Base-by-base conservation (phyloP, 2,113 vertebrate genomes). In the Azemiops feae region DNA sequence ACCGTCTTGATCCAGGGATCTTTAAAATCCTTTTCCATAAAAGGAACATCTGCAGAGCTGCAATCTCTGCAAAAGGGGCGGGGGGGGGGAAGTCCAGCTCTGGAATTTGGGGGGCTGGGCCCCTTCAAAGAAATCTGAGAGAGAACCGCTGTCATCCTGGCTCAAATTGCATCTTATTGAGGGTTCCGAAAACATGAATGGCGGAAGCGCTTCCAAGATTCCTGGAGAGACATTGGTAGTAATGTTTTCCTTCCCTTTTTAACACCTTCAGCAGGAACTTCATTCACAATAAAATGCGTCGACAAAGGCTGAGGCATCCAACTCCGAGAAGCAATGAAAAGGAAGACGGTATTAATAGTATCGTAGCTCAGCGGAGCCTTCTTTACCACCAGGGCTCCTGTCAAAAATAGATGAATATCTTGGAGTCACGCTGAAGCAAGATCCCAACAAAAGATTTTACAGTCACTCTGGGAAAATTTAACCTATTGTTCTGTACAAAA, bases 281-380 rank as follows among this genome's bases (percentile, higher is more conserved):
- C 88, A 88, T 74, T 69, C 58, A 45, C 47, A 74, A 54, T 60
- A 81, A 74, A 89, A 81, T 34, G 16, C 25, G 0, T 11, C 2
- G 3, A 81, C 74, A 45, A 55, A 92, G 87, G 88, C 53, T 52
- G 88, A 5, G 60, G 88, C 95, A 90, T 11, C 7, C 58, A 93
- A 90, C 88, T 30, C 1, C 27, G 22, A 1, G 74, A 85, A 47
- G 64, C 90, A 39, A n/a, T 89, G 9, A 7, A 1, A 16, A 34
- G 7, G 69, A 0, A 0, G 1, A 0, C 4, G 18, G 45, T 0
- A 55, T 74, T 45, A 54, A 25, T 45, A 86, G n/a, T 25, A 93
- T 93, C 90, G 34, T 85, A n/a, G 94, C 93, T 47, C 2, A 95
- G 30, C 85, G 18, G 14, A 0, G 88, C 4, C 5, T 95, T 88